Evolutionary conservation across 2,888 invertebrate genomes (phyloP).

Genomic region (Cataglyphis livida): DNA sequence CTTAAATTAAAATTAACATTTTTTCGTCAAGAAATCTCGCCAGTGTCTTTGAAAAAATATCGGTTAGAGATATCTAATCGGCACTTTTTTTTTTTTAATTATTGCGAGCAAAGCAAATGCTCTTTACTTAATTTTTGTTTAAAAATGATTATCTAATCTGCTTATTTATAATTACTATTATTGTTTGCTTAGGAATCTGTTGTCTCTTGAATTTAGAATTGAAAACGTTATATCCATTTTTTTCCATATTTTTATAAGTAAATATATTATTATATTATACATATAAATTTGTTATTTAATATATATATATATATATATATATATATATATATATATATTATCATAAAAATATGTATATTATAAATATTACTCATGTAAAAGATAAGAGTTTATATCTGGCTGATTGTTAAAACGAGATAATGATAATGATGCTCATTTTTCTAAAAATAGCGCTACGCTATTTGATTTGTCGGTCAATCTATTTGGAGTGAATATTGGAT

Average conservation of each 20-base stretch:
- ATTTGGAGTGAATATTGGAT: slow-evolving; percentile 47
- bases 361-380: background rate
- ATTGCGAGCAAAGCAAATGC: background rate
- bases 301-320: no score
- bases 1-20: background rate
- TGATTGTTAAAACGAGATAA: background rate
- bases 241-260: background rate
- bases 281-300: background rate
- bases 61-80: background rate
- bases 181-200: background rate
- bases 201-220: background rate
- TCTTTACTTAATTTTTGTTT: background rate
- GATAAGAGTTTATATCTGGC: background rate
- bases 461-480: slow-evolving; percentile 39
- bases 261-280: background rate
- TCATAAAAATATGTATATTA: background rate
- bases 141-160: background rate
- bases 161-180: background rate
- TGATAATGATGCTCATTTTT: slow-evolving; percentile 9
- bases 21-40: background rate
- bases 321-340: no score
- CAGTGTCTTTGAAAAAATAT: background rate
- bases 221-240: background rate
- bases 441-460: slow-evolving; percentile 27
- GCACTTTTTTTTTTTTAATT: background rate